phyloP scores from a whole-genome alignment of 2,888 invertebrate species.

The Xanthia togata region DNA sequence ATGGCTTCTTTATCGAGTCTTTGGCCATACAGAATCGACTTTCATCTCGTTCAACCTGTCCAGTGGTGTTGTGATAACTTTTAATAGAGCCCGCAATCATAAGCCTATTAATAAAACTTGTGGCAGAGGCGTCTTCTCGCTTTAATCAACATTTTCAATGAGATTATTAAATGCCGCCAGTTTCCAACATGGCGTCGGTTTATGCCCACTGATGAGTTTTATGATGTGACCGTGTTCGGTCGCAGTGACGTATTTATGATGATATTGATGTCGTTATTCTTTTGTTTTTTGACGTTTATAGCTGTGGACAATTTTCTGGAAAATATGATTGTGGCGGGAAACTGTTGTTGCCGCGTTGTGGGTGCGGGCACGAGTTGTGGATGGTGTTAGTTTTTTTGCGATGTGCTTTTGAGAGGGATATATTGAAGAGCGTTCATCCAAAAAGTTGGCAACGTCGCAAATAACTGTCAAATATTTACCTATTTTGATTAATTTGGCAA shows the following conservation, averaged over 20 bases:
- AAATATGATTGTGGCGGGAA: conserved; percentile 21
- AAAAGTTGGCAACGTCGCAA: too few relatives aligned
- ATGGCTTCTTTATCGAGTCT: conserved; percentile 63
- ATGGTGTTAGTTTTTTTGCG: neutral
- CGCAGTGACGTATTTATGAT: conserved; percentile 65
- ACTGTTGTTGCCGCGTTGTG: neutral
- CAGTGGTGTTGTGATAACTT: conserved; percentile 79
- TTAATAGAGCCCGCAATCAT: conserved; percentile 83
- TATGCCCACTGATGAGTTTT: conserved; percentile 71
- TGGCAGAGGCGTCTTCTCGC: conserved; percentile 78
- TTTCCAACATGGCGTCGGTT: conserved; percentile 71
- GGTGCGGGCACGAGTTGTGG: neutral
- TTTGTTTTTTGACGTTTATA: conserved; percentile 53
- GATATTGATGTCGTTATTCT: conserved; percentile 63
- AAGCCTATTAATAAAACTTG: conserved; percentile 82
- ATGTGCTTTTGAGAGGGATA: too few relatives aligned
- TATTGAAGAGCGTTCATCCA: too few relatives aligned
- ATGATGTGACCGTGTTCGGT: conserved; percentile 56
- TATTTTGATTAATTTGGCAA: too few relatives aligned
- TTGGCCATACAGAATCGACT: conserved; percentile 69
- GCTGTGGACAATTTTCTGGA: conserved; percentile 34
- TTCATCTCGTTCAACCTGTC: conserved; percentile 75
- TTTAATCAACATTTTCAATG: conserved; percentile 86
- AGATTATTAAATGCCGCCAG: conserved; percentile 79
- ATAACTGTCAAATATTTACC: too few relatives aligned